Percentiles rank a stretch among this genome's conserved stretches.
Conservation (phyloP, 2,888 invertebrate species). For the Tricholauxania praeusta region DNA sequence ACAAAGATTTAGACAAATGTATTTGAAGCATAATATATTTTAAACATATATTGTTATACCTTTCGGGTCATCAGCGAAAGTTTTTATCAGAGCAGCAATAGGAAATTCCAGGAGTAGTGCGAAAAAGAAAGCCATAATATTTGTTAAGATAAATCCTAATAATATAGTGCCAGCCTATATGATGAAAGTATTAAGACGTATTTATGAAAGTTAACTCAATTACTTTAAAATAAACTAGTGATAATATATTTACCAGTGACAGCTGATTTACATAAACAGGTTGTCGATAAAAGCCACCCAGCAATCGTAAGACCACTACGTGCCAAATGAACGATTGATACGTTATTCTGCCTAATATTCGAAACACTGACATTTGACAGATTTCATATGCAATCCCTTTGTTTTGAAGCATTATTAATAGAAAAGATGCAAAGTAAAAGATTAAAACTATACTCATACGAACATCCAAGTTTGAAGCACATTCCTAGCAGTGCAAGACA, state of each 20-base stretch:
- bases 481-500: constrained; percentile 56
- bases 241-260: constrained; percentile 51
- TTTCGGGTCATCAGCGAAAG: neutral
- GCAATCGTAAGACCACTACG: constrained; percentile 52
- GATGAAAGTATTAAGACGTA: neutral
- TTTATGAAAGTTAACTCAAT: neutral
- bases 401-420: neutral
- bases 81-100: constrained; percentile 33
- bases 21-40: too few relatives aligned
- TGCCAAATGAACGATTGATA: constrained; percentile 64
- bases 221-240: neutral
- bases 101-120: constrained; percentile 58
- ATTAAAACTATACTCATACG: constrained; percentile 41
- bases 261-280: constrained; percentile 56
- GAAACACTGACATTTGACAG: constrained; percentile 50
- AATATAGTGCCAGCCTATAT: constrained; percentile 48
- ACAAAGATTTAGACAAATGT: too few relatives aligned
- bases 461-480: constrained; percentile 62
- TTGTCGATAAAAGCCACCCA: constrained; percentile 51
- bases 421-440: too few relatives aligned
- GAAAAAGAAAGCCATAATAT: constrained; percentile 52
- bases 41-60: neutral
- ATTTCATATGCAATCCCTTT: constrained; percentile 47
- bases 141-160: constrained; percentile 51
- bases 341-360: constrained; percentile 58